Evolutionary conservation across 2,888 invertebrate genomes (phyloP), one percentile per base, ranked within the genome.

Genomic region (Tineola bisselliella): DNA sequence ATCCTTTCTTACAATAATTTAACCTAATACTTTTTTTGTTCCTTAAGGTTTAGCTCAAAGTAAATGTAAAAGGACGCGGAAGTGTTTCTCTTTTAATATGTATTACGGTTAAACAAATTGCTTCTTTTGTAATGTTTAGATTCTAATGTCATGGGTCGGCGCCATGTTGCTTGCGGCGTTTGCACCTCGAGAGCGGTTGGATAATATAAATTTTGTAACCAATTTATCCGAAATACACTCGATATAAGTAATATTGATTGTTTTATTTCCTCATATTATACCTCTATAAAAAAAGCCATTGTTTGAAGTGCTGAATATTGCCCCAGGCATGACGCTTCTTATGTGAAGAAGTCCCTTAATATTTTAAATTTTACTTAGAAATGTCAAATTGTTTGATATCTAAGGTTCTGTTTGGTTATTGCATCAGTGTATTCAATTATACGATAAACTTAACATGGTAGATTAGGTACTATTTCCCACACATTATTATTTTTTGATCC

Each of bases 131-230:
- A 79, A 75, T 81, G 72, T 76, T 77, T 83, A 79, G 81, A 79
- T 74, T 81, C 77, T 83, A 82, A 81, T 75, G 73, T 69, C 69
- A 72, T 70, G 69, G 38, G 71, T 70, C 66, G 68, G 67, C 44
- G 18, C 19, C 48, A 11, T 56, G 5, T 56, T 56, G 56, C 56
- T 56, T 56, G 52, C 56, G 56, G 19, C 56, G 68, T 63, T 61
- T 25, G 25, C 62, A 64, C 66, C 65, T 66, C 31, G 72, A 71
- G 72, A 72, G 74, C 79, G 70, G 75, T 72, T 74, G 77, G 77
- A 75, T 79, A n/a, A n/a, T n/a, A 79, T 82, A 80, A 78, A 84
- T 86, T 84, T 87, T 87, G 82, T 87, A 87, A 84, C 84, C 86
- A 76, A 76, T 83, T 83, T 84, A 87, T 87, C 75, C 87, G 81